Percentiles rank a stretch among this genome's conserved stretches.
phyloP scores from a whole-genome alignment of 1,140 invertebrate species.

The Neodiprion virginianus region DNA sequence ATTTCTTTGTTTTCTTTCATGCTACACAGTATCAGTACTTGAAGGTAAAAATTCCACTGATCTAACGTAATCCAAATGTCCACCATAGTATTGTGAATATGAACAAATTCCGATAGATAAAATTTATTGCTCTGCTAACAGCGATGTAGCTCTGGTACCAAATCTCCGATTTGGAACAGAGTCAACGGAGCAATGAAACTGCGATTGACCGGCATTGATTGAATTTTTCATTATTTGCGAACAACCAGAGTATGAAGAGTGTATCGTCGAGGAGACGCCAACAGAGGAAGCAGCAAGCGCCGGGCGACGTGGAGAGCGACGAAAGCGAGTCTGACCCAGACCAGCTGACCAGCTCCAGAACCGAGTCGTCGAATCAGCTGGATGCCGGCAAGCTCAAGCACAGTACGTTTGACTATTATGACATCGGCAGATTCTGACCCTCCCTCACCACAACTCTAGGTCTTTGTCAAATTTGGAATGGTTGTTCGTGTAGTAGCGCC shows the following conservation, averaged over 20 bases:
- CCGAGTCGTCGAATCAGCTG: conserved; percentile 78
- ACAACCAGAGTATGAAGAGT: conserved; percentile 58
- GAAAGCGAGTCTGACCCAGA: conserved; percentile 80
- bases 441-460: conserved; percentile 4
- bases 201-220: too few species aligned
- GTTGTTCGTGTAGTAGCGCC: background rate
- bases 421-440: conserved; percentile 6
- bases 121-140: too few species aligned
- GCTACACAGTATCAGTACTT: conserved; percentile 5
- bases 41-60: background rate
- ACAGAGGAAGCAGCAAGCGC: conserved; percentile 65
- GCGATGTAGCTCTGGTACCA: too few species aligned
- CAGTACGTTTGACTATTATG: conserved; percentile 60
- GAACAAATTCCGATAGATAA: too few species aligned
- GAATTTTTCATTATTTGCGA: too few species aligned
- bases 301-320: conserved; percentile 73
- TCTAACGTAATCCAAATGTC: too few species aligned
- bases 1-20: background rate
- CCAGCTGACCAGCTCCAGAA: conserved; percentile 75
- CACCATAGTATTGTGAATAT: too few species aligned
- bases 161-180: too few species aligned
- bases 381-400: conserved; percentile 75
- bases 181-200: too few species aligned
- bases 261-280: conserved; percentile 60
- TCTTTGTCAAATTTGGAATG: conserved; percentile 1